Evolutionary conservation across 2,888 invertebrate genomes (phyloP).

Genomic region (Nesidiocoris tenuis): DNA sequence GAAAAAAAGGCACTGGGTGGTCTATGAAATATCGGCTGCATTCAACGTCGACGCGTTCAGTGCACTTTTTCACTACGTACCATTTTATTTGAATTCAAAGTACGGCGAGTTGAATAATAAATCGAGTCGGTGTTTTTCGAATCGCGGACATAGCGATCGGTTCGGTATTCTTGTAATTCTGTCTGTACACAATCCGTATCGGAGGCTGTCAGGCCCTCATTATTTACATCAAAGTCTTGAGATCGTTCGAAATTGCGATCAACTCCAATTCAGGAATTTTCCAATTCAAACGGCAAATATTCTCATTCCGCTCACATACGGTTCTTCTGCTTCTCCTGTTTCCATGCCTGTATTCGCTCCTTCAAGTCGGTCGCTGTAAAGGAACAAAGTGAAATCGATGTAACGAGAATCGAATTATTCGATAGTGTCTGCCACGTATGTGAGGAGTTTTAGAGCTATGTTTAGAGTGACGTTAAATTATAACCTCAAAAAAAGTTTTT

Average conservation of each 20-base stretch:
- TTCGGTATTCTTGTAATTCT: neutral
- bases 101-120: too few relatives aligned
- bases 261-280: neutral
- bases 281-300: neutral
- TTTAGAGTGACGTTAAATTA: too few relatives aligned
- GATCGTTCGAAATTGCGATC: neutral
- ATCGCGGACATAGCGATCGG: too few relatives aligned
- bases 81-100: too few relatives aligned
- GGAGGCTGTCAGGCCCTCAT: neutral
- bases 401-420: neutral
- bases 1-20: slow-evolving; percentile 40
- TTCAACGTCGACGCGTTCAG: slow-evolving; percentile 13
- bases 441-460: too few relatives aligned
- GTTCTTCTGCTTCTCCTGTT: slow-evolving; percentile 66
- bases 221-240: slow-evolving; percentile 13
- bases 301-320: slow-evolving; percentile 21
- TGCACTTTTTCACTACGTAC: slow-evolving; percentile 9
- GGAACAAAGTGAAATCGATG: too few relatives aligned
- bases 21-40: slow-evolving; percentile 16
- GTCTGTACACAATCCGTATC: neutral
- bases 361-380: slow-evolving; percentile 76
- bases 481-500: too few relatives aligned
- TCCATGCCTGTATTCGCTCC: slow-evolving; percentile 83
- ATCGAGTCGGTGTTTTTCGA: too few relatives aligned
- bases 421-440: neutral